Percentiles rank a stretch among this genome's conserved stretches.
Conservation (phyloP, 2,888 invertebrate species). For the Phorcus lineatus region DNA sequence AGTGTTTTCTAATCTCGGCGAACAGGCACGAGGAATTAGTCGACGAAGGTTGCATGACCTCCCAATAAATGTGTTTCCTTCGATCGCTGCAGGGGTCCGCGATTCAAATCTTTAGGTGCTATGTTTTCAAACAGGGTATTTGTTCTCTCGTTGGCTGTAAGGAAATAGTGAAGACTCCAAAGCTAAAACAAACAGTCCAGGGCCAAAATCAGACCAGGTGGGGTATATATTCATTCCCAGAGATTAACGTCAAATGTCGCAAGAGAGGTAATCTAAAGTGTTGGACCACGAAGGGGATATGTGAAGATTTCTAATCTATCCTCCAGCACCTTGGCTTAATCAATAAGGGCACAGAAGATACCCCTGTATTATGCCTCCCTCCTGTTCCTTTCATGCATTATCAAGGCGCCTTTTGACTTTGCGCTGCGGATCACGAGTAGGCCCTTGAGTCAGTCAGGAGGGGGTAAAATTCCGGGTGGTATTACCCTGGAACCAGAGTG, state of each 20-base stretch:
- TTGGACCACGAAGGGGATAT: constrained; percentile 4
- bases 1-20: background rate
- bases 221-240: background rate
- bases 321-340: background rate
- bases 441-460: background rate
- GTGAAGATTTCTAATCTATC: background rate
- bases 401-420: background rate
- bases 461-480: constrained; percentile 11
- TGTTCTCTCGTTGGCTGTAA: background rate
- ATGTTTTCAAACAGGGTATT: constrained; percentile 7
- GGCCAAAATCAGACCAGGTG: background rate
- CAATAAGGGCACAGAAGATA: constrained; percentile 7
- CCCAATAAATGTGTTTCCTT: constrained; percentile 13
- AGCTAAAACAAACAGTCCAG: background rate
- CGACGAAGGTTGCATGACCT: background rate
- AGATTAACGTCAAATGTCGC: constrained; percentile 3
- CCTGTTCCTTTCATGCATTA: background rate
- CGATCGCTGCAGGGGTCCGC: background rate
- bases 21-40: constrained; percentile 1
- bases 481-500: constrained; percentile 6
- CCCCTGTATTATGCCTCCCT: background rate
- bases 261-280: constrained; percentile 6
- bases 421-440: background rate
- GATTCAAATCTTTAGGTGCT: constrained; percentile 17
- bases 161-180: background rate